A percentile compares a stretch with the other conserved stretches of the same genome.
Conservation (phyloP, 2,888 invertebrate species). For the Lydus trimaculatus region DNA sequence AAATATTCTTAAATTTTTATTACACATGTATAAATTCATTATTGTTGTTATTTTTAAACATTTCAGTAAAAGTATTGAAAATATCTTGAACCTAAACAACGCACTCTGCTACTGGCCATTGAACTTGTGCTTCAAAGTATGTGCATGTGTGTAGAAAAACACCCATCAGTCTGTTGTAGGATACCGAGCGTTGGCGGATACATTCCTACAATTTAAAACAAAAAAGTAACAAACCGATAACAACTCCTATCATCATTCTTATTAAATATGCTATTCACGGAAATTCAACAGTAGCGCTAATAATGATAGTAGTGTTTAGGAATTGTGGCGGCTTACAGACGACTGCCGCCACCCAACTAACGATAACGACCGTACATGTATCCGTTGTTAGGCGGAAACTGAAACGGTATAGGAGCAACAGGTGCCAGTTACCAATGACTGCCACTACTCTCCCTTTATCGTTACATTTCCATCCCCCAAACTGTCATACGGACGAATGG, state of each 20-base stretch:
- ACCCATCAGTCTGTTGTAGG: background rate
- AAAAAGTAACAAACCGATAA: constrained; percentile 10
- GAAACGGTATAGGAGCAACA: constrained; percentile 38
- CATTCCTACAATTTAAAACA: background rate
- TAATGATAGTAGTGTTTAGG: background rate
- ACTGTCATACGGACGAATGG: constrained; percentile 22
- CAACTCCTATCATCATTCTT: background rate
- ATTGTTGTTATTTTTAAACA: background rate
- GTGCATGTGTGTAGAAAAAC: background rate
- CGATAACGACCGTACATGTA: constrained; percentile 38
- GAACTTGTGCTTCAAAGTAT: background rate
- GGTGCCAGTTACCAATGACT: constrained; percentile 27
- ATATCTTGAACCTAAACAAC: background rate
- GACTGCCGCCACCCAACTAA: constrained; percentile 19
- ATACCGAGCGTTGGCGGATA: background rate
- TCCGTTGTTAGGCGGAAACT: constrained; percentile 45
- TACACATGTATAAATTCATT: background rate
- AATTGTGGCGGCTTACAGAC: constrained; percentile 5
- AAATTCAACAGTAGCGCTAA: constrained; percentile 5
- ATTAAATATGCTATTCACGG: constrained; percentile 2
- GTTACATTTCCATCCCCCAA: constrained; percentile 10
- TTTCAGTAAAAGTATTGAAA: no score
- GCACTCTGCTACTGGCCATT: background rate
- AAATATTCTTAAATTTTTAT: background rate
- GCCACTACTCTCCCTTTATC: constrained; percentile 17